Percentiles rank a stretch among this genome's conserved stretches.
These are phyloP conservation scores for Solenodon paradoxus DNA, from an alignment of 2,113 vertebrate species.

Conservation along the genomic window DNA sequence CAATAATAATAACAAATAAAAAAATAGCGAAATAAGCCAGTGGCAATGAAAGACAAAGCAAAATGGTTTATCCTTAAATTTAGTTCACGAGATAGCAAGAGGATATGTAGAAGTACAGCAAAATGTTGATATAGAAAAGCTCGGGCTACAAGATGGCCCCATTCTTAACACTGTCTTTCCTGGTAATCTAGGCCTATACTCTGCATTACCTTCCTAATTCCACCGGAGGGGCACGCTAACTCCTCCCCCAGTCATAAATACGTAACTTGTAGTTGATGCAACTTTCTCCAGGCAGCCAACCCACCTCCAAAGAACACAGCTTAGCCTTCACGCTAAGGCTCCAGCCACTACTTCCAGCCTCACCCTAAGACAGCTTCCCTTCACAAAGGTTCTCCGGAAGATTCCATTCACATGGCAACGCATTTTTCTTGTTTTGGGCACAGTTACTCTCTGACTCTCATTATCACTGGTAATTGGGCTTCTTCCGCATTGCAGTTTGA, in stretches of 20 bases:
- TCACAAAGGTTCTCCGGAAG: neutral
- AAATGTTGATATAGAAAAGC: neutral
- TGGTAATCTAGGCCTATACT: neutral
- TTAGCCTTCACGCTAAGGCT: neutral
- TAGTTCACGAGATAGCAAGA: neutral
- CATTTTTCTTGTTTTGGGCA: conserved; percentile 45
- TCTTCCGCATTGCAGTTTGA: neutral
- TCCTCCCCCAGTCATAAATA: neutral
- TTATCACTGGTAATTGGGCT: conserved; percentile 54
- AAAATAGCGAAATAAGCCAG: no score
- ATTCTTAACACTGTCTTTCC: neutral
- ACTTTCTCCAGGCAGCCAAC: neutral
- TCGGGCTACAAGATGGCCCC: neutral
- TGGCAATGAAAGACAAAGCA: neutral
- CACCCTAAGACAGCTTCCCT: neutral
- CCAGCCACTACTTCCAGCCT: neutral
- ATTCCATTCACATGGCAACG: conserved; percentile 58
- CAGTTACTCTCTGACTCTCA: conserved; percentile 46
- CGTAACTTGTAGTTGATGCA: neutral
- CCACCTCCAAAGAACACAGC: neutral
- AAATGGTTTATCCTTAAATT: neutral
- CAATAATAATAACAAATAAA: no score
- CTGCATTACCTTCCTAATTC: neutral
- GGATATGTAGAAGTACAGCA: neutral
- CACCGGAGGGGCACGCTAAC: neutral